Conservation (phyloP, 2,888 invertebrate species). For the Stenoptilia bipunctidactyla region DNA sequence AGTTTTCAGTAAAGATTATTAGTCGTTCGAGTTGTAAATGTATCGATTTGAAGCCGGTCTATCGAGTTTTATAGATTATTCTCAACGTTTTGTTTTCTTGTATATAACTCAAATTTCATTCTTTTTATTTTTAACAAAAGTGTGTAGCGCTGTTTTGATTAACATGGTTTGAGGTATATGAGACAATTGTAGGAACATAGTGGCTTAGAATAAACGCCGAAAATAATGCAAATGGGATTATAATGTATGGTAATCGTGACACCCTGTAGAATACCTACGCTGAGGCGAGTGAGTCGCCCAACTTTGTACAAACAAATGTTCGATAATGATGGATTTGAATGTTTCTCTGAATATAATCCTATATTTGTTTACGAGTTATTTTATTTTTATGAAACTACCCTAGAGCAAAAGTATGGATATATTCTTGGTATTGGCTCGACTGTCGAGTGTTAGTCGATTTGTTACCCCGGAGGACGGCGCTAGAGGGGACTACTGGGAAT, state of each 20-base stretch:
- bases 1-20: slow-evolving; percentile 16
- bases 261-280: slow-evolving; percentile 14
- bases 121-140: slow-evolving; percentile 37
- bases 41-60: neutral
- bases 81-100: neutral
- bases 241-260: slow-evolving; percentile 24
- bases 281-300: too few relatives aligned
- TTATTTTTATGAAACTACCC: neutral
- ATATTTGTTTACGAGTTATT: slow-evolving; percentile 50
- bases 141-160: slow-evolving; percentile 54
- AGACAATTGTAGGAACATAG: slow-evolving; percentile 47
- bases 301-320: too few relatives aligned
- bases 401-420: too few relatives aligned
- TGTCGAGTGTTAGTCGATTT: too few relatives aligned
- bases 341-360: slow-evolving; percentile 70
- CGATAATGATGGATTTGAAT: slow-evolving; percentile 58
- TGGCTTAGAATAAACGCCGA: slow-evolving; percentile 48
- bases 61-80: too few relatives aligned
- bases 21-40: neutral
- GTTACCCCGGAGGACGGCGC: too few relatives aligned
- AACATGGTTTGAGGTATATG: slow-evolving; percentile 56
- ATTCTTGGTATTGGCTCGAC: too few relatives aligned
- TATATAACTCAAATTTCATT: neutral
- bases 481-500: too few relatives aligned
- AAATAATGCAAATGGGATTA: slow-evolving; percentile 58